These are phyloP conservation scores for Zaprionus nigranus DNA, from an alignment of 1,140 invertebrate genomes.

Conservation along the genomic window DNA sequence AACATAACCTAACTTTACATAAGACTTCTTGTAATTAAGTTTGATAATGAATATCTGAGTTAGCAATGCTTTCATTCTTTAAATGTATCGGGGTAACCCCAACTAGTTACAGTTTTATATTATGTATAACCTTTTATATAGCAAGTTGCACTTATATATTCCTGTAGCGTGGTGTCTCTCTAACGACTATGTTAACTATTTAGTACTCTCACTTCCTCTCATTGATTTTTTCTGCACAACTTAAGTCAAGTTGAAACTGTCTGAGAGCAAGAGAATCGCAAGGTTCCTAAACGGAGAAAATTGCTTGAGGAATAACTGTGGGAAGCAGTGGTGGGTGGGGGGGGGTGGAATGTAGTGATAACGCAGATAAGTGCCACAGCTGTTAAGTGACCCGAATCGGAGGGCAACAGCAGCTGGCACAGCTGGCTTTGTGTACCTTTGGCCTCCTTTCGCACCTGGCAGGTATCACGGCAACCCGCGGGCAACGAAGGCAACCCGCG, in stretches of 20 bases:
- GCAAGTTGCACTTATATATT: no score
- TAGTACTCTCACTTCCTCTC: neutral
- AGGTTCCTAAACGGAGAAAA: neutral
- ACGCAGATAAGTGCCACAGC: constrained; percentile 4
- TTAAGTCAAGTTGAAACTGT: neutral
- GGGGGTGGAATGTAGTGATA: neutral
- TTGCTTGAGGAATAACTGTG: neutral
- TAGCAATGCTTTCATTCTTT: neutral
- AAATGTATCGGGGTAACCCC: neutral
- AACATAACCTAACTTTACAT: no score
- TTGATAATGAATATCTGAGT: no score
- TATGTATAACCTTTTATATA: no score
- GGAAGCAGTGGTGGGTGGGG: accelerated
- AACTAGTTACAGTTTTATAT: no score
- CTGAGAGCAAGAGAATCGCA: neutral
- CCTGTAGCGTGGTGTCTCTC: no score
- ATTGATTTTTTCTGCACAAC: neutral
- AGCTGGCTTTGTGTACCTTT: neutral
- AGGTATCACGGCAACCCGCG: constrained; percentile 5
- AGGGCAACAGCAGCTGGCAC: neutral
- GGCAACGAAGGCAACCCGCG: neutral
- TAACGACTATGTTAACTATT: neutral
- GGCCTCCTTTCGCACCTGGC: neutral
- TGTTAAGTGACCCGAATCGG: constrained; percentile 7
- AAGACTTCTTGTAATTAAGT: no score